Conservation (phyloP, 2,888 invertebrate species). For the Pachydiplax longipennis region DNA sequence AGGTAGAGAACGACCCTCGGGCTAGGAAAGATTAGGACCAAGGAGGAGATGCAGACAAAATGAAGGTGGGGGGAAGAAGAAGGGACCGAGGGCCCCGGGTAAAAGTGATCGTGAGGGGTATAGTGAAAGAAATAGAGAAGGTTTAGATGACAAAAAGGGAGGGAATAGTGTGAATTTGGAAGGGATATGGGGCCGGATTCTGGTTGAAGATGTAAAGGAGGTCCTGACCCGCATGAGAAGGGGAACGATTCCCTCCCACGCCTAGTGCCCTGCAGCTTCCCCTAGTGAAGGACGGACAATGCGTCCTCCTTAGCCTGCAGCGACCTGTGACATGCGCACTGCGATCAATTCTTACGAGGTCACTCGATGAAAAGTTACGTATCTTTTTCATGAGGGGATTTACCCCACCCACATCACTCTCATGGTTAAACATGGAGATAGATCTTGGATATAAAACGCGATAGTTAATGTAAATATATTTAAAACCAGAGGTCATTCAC, state of each 20-base stretch:
- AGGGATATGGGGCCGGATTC: neutral
- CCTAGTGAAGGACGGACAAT: neutral
- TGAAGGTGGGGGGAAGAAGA: neutral
- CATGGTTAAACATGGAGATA: neutral
- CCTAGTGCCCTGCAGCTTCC: neutral
- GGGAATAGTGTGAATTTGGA: neutral
- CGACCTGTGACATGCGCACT: constrained; percentile 26
- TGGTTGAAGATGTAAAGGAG: neutral
- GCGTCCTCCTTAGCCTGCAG: neutral
- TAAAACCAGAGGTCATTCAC: neutral
- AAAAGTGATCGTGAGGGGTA: neutral
- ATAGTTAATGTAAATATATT: no score
- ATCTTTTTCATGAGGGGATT: neutral
- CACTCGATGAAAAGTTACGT: constrained; percentile 10
- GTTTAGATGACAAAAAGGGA: neutral
- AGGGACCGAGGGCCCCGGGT: neutral
- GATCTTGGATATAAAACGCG: no score
- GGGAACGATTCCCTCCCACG: neutral
- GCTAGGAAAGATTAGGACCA: no score
- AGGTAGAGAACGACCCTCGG: no score
- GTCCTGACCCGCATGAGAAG: constrained; percentile 18
- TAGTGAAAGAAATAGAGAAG: neutral
- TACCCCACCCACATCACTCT: neutral
- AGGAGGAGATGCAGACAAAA: no score
- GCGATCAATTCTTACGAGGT: neutral